Percentiles rank a stretch among this genome's conserved stretches.
Evolutionary conservation across 1,140 invertebrate species (phyloP).

Genomic region (Drosophila asahinai): DNA sequence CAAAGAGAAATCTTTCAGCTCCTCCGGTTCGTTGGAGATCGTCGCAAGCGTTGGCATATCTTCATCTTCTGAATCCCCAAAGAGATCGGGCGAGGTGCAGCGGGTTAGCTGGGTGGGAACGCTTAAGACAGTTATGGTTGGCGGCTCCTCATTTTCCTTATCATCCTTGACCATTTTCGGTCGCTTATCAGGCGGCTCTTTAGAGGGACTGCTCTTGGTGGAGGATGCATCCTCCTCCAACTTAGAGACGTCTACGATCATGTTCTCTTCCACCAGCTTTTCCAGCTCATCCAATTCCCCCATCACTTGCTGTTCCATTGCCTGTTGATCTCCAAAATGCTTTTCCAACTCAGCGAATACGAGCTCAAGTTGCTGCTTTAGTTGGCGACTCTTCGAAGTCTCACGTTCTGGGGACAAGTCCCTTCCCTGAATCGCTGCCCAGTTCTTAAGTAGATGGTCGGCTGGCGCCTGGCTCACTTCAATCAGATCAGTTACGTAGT

Average conservation of each 20-base stretch:
- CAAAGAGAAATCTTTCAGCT: conserved; percentile 38
- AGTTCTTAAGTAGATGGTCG: conserved; percentile 68
- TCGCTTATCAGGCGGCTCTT: conserved; percentile 64
- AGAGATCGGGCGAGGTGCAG: conserved; percentile 72
- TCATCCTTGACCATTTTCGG: conserved; percentile 6
- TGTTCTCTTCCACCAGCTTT: conserved; percentile 51
- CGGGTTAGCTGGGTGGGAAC: conserved; percentile 38
- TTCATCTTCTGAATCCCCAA: conserved; percentile 72
- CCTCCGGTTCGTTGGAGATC: conserved; percentile 1
- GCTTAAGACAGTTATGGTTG: conserved; percentile 1
- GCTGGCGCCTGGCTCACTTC: conserved; percentile 52
- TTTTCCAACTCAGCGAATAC: conserved; percentile 55
- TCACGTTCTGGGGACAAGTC: conserved; percentile 61
- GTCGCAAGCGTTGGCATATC: background rate
- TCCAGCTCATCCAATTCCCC: conserved; percentile 57
- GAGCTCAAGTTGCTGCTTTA: conserved; percentile 34
- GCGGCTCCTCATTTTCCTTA: conserved; percentile 24
- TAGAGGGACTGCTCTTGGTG: conserved; percentile 37
- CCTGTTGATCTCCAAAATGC: conserved; percentile 35
- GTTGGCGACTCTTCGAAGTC: background rate
- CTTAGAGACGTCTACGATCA: conserved; percentile 51
- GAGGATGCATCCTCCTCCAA: background rate
- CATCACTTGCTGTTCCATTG: conserved; percentile 10
- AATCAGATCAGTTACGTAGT: conserved; percentile 66
- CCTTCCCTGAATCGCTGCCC: conserved; percentile 66